Percentiles rank a stretch among this genome's conserved stretches.
Conservation (phyloP, 2,888 invertebrate species). For the Rhyacophila evoluta region DNA sequence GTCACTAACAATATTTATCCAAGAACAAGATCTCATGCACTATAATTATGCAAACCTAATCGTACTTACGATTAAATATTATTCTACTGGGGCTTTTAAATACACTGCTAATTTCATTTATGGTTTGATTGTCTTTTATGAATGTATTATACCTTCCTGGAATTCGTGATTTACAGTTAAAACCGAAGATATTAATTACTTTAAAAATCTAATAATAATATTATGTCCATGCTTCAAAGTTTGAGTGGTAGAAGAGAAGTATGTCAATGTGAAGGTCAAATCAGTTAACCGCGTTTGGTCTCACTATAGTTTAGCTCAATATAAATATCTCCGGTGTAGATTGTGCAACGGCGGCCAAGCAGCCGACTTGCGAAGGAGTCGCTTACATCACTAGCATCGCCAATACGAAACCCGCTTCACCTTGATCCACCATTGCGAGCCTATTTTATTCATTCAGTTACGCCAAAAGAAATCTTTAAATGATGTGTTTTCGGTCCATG, state of each 20-base stretch:
- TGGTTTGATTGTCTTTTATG: background rate
- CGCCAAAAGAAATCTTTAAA: conserved; percentile 8
- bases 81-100: too few species aligned
- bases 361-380: background rate
- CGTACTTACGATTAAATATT: too few species aligned
- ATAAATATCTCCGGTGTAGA: conserved; percentile 1
- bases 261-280: conserved; percentile 14
- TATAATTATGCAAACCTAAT: too few species aligned
- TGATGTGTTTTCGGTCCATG: background rate
- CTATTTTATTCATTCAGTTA: background rate
- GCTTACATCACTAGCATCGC: conserved; percentile 10
- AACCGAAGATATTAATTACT: background rate
- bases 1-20: too few species aligned
- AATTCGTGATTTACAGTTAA: background rate
- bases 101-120: too few species aligned
- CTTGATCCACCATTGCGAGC: conserved; percentile 18
- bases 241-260: background rate
- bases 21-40: too few species aligned
- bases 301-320: conserved; percentile 16
- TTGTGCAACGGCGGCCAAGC: background rate
- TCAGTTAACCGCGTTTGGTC: conserved; percentile 4
- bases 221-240: background rate
- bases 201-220: background rate
- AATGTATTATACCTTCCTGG: background rate
- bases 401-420: conserved; percentile 6